These are phyloP conservation scores for Oligia strigilis DNA, from an alignment of 2,888 invertebrate species.

Conservation along the genomic window DNA sequence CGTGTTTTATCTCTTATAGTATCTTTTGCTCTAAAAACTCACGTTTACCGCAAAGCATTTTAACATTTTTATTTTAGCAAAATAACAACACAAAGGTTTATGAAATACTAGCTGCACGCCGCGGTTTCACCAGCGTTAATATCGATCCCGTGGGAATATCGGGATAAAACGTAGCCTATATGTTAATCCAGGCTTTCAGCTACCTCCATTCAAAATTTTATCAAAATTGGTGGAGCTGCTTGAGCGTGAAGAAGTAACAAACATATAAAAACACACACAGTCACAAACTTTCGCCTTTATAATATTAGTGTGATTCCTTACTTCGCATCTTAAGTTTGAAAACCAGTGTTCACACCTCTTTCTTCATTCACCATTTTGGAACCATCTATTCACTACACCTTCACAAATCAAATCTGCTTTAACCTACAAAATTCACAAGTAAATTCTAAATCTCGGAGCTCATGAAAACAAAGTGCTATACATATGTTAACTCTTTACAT, in stretches of 20 bases:
- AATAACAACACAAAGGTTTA: neutral
- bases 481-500: conserved; percentile 39
- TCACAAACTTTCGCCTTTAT: no score
- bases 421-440: neutral
- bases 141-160: no score
- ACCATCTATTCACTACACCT: no score
- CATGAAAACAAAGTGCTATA: conserved; percentile 23
- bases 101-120: neutral
- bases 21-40: no score
- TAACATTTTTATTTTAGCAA: neutral
- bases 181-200: no score
- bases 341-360: neutral
- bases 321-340: neutral
- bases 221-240: no score
- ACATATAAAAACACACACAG: no score
- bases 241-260: no score
- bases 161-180: no score
- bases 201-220: no score
- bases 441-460: conserved; percentile 20
- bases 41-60: neutral
- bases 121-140: no score
- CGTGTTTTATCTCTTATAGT: no score
- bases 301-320: neutral
- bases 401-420: neutral
- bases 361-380: neutral